Evolutionary conservation across 1,140 invertebrate genomes (phyloP), one percentile per base, ranked within the genome.

Genomic region (Temnothorax nylanderi): DNA sequence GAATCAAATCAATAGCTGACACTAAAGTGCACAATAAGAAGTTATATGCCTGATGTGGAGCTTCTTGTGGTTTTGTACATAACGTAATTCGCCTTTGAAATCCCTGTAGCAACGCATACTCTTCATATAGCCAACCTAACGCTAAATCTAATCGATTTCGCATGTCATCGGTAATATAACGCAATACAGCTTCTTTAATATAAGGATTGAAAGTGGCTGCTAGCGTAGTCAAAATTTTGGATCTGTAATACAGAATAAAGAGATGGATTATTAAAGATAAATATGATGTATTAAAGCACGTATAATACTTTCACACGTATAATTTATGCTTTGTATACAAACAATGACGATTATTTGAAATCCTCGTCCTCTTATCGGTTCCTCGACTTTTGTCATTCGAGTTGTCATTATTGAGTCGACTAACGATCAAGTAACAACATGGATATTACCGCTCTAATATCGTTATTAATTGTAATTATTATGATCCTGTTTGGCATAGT

Each of bases 51-150:
- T 97, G 96, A 93, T 97, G 96, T 5, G 97, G 96, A 87, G 97
- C 97, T 89, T 97, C 96, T 58, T 97, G 96, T 26, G 96, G 95
- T 87, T 96, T 96, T 13, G 96, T 93, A 0, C 96, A 96, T 0
- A 97, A 95, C 51, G 96, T 96, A 0, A 97, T 97, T 56, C 97
- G 96, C 13, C 97, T 96, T 65, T 97, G 97, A 92, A 99, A 99
- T 4, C 98, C 98, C 95, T 99, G 98, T 93, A 98, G 96, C 69
- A 98, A 96, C 62, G 98, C 97, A 94, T 99, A 99, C 92, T 99
- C 99, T 93, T 99, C 98, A 91, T 98, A 99, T 3, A 99, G 93
- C 99, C 99, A 99, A 0, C 97, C 96, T 80, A 99, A 96, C 0
- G 98, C 98, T 26, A 99, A 95, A 91, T 99, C 98, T 51, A 98